Conservation (phyloP, 2,888 invertebrate genomes). For the Pristionchus maxplancki region DNA sequence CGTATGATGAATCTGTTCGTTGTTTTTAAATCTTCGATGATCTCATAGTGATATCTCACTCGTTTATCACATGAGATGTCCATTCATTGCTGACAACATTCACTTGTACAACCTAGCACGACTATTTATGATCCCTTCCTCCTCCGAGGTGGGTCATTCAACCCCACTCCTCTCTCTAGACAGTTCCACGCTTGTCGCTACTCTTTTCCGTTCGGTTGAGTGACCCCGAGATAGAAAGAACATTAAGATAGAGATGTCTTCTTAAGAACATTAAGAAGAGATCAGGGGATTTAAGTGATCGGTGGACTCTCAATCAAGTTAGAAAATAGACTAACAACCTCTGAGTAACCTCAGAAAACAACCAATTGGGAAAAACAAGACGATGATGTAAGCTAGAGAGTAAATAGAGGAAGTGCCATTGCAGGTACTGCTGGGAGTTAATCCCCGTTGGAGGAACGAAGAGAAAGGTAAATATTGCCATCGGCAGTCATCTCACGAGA, state of each 20-base stretch:
- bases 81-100: neutral
- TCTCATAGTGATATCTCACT: neutral
- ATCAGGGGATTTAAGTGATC: neutral
- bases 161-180: neutral
- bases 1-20: too few species aligned
- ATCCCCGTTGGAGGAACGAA: conserved; percentile 13
- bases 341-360: neutral
- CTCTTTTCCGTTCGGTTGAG: neutral
- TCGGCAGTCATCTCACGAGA: neutral
- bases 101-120: neutral
- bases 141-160: neutral
- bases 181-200: neutral
- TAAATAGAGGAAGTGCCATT: neutral
- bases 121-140: neutral
- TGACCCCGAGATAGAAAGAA: neutral
- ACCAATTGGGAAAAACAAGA: neutral
- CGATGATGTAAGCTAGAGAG: neutral
- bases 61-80: neutral
- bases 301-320: neutral
- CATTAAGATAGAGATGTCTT: neutral
- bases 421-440: conserved; percentile 34
- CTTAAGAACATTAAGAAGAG: neutral
- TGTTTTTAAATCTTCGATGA: neutral
- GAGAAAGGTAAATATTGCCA: neutral
- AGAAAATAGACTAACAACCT: neutral